Evolutionary conservation across 2,888 invertebrate species (phyloP).

Genomic region (Cephus spinipes): DNA sequence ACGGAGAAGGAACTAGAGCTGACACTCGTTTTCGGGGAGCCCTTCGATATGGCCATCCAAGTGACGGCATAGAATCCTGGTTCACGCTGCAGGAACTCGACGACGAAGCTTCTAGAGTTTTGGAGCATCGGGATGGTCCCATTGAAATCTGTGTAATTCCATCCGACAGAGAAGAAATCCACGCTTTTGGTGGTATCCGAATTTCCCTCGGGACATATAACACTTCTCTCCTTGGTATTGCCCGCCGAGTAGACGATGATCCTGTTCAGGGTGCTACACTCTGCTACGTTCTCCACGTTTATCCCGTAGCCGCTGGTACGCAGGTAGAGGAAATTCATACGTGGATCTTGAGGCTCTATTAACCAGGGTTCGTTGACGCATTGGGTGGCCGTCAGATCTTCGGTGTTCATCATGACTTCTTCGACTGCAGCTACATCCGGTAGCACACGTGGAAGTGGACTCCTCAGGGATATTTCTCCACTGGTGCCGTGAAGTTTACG

Average conservation of each 20-base stretch:
- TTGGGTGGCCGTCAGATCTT: constrained; percentile 60
- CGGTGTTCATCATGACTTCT: constrained; percentile 43
- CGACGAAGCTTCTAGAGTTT: constrained; percentile 77
- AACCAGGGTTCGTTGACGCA: constrained; percentile 84
- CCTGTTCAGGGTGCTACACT: constrained; percentile 78
- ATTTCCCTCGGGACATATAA: constrained; percentile 75
- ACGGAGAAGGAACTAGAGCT: constrained; percentile 50
- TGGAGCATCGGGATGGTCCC: constrained; percentile 57
- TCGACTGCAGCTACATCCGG: constrained; percentile 32
- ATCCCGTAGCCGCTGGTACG: constrained; percentile 77
- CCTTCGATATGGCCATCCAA: constrained; percentile 83
- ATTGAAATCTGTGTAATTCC: constrained; percentile 67
- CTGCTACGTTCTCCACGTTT: constrained; percentile 61
- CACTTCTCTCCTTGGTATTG: constrained; percentile 72
- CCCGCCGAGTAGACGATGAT: constrained; percentile 80
- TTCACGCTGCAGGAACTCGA: constrained; percentile 81
- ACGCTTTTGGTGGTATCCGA: constrained; percentile 63
- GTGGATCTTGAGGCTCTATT: constrained; percentile 79
- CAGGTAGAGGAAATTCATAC: constrained; percentile 78
- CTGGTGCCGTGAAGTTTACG: constrained; percentile 77
- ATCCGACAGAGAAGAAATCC: constrained; percentile 80
- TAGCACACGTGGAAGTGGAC: constrained; percentile 68
- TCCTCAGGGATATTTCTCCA: constrained; percentile 78
- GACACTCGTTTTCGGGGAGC: constrained; percentile 68
- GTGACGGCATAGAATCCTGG: constrained; percentile 80